Base-by-base conservation (phyloP, 2,888 invertebrate species). In the Pollenia amentaria region DNA sequence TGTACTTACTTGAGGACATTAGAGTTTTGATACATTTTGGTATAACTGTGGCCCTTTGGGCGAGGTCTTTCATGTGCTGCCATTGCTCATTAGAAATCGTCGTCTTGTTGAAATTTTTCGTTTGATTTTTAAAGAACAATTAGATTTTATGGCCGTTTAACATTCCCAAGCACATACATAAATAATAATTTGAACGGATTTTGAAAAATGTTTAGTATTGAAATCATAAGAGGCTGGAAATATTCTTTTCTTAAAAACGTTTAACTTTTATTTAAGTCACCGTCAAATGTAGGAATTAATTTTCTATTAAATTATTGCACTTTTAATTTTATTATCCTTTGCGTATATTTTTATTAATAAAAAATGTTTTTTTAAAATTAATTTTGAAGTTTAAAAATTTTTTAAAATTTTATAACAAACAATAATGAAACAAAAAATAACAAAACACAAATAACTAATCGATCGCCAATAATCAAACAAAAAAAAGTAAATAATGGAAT, bases 1-100 rank as follows among this genome's bases (percentile, higher is more conserved):
- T 40, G 0, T 16, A 87, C 87, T 87, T 87, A 87, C 87, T 87
- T 87, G 77, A 21, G 7, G 4, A 18, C n/a, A 55, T 40, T 40
- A 72, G 18, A 1, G 18, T 29, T 53, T 67, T 65, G 70, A 21
- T 42, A 48, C 29, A 10, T 51, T 60, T 51, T 46, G 14, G 38
- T 29, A 42, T 21, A 73, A n/a, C 48, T 62, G 10, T 67, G 29
- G 40, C 29, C 18, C 65, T 44, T 16, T 46, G 60, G 21, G 14
- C 21, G 11, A 51, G 64, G 42, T 82, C 18, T 83, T 76, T 83
- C 80, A 73, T 84, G 80, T 14, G 65, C 80, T 42, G 77, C 77
- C 87, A 87, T 87, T 60, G 40, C 29, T 62, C 14, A 7, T 18
- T 48, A 14, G 18, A 38, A 67, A 12, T 48, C 73, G 70, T 76